phyloP scores from a whole-genome alignment of 2,888 invertebrate species.

The Hydropsyche betteni region DNA sequence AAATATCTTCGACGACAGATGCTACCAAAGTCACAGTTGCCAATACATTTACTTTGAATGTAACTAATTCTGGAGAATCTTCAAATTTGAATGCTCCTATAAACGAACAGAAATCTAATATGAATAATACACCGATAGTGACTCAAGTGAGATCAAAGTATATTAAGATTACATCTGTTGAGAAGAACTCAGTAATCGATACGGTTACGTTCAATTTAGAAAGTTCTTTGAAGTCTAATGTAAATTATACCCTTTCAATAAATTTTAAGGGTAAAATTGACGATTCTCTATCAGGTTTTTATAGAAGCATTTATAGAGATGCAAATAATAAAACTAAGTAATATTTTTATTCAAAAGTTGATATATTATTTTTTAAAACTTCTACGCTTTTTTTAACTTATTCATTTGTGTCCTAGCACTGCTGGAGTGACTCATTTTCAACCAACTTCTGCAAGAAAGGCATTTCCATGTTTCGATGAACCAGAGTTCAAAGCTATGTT shows the following conservation, averaged over 20 bases:
- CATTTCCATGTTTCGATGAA: conserved; percentile 83
- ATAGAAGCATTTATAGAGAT: conserved; percentile 70
- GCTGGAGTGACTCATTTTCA: conserved; percentile 74
- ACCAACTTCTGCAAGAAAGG: conserved; percentile 70
- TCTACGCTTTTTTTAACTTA: neutral
- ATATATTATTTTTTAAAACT: conserved; percentile 1
- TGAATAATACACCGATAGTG: conserved; percentile 1
- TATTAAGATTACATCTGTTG: conserved; percentile 44
- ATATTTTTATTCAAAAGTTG: conserved; percentile 23
- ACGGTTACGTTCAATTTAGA: conserved; percentile 58
- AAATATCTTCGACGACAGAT: conserved; percentile 42
- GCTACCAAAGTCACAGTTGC: conserved; percentile 15
- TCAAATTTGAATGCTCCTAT: neutral
- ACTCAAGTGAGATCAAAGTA: conserved; percentile 6
- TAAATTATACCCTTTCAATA: conserved; percentile 67
- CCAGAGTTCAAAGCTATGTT: conserved; percentile 80
- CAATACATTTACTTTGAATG: neutral
- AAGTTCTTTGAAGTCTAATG: conserved; percentile 60
- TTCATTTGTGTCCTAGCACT: conserved; percentile 59
- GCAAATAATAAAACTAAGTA: conserved; percentile 62
- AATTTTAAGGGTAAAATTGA: conserved; percentile 67
- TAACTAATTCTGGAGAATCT: neutral
- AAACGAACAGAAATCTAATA: neutral
- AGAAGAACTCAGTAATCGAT: conserved; percentile 55
- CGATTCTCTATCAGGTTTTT: conserved; percentile 74